Evolutionary conservation across 2,797 vertebrate species (phyloP), one percentile per base, ranked within the genome.

Genomic region (Diceros bicornis): DNA sequence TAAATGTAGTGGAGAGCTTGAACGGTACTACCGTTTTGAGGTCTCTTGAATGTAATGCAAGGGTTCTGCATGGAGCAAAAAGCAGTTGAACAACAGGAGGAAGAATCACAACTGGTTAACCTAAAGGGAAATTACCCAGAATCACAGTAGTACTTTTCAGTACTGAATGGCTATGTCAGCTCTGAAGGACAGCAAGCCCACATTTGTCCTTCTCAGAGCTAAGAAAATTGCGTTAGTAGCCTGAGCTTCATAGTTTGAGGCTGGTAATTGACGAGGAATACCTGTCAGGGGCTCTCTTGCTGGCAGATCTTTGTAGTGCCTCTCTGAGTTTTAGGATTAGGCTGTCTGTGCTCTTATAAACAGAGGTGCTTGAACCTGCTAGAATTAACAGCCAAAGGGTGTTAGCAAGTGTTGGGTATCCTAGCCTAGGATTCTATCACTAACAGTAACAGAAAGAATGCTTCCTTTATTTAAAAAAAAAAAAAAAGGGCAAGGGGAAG

Each of bases 331-430:
- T 91, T 94, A 88, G 29, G 47, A 41, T 66, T 74, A 47, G 34
- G 59, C 69, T 84, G 16, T 85, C 18, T 62, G 7, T 66, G 62
- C 20, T 89, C 37, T 89, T 92, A 47, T 20, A 91, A 78, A 83
- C 79, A 94, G 85, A 85, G 92, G 18, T 69, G 44, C 50, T 92
- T 83, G 78, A 91, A 89, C 90, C 81, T 92, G 75, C 62, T 88
- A 20, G 50, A 94, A 92, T 92, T 91, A 95, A 96, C 41, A 89
- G 71, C 72, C 97, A 96, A 72, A 93, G 57, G 34, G 59, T 95
- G 77, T 68, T 25, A 84, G 52, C 72, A 93, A 71, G 41, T 25
- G 7, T 78, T 86, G 17, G 50, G 61, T 86, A 68, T 61, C 61
- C 61, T 79, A 57, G 25, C 44, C 82, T 89, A 69, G 84, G 55